Conservation (phyloP, 2,888 invertebrate genomes). For the Polyommatus iphigenia region DNA sequence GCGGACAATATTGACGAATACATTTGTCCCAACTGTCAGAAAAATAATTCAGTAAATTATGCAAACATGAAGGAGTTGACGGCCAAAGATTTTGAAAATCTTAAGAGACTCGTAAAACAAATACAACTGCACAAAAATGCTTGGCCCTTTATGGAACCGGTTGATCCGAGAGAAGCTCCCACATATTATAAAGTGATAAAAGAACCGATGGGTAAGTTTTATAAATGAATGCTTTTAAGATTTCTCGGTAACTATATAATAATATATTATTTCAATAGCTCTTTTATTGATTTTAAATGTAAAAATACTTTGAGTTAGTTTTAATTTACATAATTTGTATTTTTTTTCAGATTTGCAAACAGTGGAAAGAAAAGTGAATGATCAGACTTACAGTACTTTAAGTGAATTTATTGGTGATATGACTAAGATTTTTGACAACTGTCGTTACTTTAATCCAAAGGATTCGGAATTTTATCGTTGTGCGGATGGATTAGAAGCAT, state of each 20-base stretch:
- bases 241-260: neutral
- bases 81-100: conserved; percentile 88
- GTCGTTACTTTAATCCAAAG: conserved; percentile 97
- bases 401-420: conserved; percentile 98
- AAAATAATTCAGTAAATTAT: conserved; percentile 92
- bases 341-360: conserved; percentile 90
- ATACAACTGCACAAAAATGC: conserved; percentile 96
- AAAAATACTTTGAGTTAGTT: too few species aligned
- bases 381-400: conserved; percentile 90
- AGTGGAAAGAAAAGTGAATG: conserved; percentile 92
- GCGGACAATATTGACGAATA: conserved; percentile 98
- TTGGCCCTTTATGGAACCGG: conserved; percentile 99
- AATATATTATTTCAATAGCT: too few species aligned
- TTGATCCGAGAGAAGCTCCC: conserved; percentile 96
- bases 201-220: conserved; percentile 94
- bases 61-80: conserved; percentile 94
- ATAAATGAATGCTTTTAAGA: neutral
- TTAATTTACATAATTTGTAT: neutral
- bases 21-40: conserved; percentile 96
- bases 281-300: too few species aligned
- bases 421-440: conserved; percentile 99
- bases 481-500: conserved; percentile 96
- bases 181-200: conserved; percentile 98
- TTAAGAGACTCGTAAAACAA: conserved; percentile 93
- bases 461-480: conserved; percentile 98